Percentiles rank a stretch among this genome's conserved stretches.
phyloP scores from a whole-genome alignment of 2,113 vertebrate species.

The Pogonocichla stellata region DNA sequence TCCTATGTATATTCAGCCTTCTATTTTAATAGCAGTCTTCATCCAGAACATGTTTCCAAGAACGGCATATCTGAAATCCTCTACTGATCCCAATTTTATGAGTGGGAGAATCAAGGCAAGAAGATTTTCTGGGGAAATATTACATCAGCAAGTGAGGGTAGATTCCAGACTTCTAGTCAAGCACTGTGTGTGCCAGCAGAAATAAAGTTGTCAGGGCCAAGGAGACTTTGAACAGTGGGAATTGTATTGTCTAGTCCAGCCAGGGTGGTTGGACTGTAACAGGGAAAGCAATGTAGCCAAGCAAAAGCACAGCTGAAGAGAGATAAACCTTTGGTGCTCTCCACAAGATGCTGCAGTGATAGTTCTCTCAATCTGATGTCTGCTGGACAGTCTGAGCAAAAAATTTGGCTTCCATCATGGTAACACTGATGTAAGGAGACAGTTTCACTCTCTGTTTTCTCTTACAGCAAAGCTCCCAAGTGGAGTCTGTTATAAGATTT shows the following conservation, averaged over 20 bases:
- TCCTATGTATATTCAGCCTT: background rate
- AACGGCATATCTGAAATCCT: background rate
- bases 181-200: background rate
- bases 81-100: background rate
- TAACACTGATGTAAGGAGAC: background rate
- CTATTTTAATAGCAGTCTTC: background rate
- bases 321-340: rapidly evolving
- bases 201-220: background rate
- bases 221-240: background rate
- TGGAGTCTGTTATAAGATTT: background rate
- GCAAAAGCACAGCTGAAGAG: background rate
- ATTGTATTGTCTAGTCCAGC: background rate
- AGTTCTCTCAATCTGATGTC: background rate
- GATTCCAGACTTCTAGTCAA: background rate
- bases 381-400: background rate
- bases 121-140: background rate
- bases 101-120: background rate
- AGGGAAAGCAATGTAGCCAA: background rate
- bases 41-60: background rate
- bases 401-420: background rate
- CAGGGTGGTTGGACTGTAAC: background rate
- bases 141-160: background rate
- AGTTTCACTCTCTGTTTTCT: background rate
- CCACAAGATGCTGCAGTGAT: background rate
- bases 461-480: background rate